Percentiles rank a stretch among this genome's conserved stretches.
Conservation (phyloP, 1,140 invertebrate genomes). For the Melanaphis sacchari region DNA sequence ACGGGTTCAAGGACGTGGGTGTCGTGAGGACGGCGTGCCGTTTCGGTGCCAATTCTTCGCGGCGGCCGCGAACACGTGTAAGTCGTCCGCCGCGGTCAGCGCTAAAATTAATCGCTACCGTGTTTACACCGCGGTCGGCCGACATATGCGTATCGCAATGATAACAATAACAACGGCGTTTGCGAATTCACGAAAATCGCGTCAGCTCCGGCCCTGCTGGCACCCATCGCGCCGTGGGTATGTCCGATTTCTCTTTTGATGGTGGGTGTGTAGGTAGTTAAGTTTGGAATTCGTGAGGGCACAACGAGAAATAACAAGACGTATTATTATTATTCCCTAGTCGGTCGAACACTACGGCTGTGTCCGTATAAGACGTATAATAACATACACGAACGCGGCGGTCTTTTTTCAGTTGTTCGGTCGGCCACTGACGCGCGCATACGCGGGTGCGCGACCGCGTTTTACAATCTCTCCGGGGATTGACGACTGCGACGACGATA, state of each 20-base stretch:
- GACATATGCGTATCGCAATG: not conserved
- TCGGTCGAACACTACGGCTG: not conserved
- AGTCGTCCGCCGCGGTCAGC: too few species aligned
- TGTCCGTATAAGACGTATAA: constrained; percentile 11
- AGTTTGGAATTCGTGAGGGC: not conserved
- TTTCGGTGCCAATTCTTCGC: constrained; percentile 39
- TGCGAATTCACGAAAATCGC: not conserved
- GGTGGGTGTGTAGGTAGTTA: too few species aligned
- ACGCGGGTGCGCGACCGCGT: not conserved
- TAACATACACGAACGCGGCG: not conserved
- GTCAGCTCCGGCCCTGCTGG: not conserved
- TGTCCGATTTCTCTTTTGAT: not conserved
- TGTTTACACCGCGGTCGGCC: not conserved
- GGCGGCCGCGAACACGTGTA: constrained; percentile 16
- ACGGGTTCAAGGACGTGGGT: constrained; percentile 46
- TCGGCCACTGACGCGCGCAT: not conserved
- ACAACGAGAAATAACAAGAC: not conserved
- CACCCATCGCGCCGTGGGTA: too few species aligned
- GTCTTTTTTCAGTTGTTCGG: not conserved
- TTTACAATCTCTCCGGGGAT: constrained; percentile 18
- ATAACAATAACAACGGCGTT: not conserved
- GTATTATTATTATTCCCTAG: not conserved
- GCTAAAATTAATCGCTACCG: constrained; percentile 38
- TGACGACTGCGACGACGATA: constrained; percentile 26
- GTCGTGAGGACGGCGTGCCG: not conserved